Base-by-base conservation (phyloP, 2,888 invertebrate genomes). In the Myathropa florea region DNA sequence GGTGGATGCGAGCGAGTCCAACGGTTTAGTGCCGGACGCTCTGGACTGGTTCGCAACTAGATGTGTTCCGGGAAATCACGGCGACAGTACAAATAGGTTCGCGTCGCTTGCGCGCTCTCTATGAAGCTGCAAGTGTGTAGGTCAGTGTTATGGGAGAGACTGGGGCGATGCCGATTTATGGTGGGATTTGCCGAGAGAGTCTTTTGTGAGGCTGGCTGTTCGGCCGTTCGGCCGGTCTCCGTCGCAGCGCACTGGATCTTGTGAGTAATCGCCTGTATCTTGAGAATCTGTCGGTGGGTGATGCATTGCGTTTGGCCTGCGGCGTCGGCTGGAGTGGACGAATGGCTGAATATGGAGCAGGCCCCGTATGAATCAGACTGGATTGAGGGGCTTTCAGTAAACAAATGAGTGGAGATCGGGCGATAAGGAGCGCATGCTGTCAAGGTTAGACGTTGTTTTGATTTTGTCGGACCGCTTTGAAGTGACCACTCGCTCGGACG, bases 51-150 rank as follows among this genome's bases (percentile, higher is more conserved):
- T 73, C 18, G 23, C 64, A 14, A 64, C 67, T 72, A 72, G 18
- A 82, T 77, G 73, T 81, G 82, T 77, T 82, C 82, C 82, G 73
- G 78, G 72, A 78, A 85, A 82, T 80, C 75, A 61, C 70, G 61
- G 80, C 60, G 75, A 84, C 81, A 81, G 75, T 71, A 81, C 84
- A 71, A 79, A 81, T 84, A 61, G 75, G 65, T 84, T 67, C 70
- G 76, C 76, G 80, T 81, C 24, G 70, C 60, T 39, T 57, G 53
- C 72, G 33, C 53, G 65, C 33, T 33, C 30, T 14, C 23, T 46
- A 24, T 60, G 21, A 10, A 39, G 55, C 28, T 53, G 30, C 61
- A 39, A 63, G 53, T 71, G 85, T 85, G 81, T 85, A 86, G 85
- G 85, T 86, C 85, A 85, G 85, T 85, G 77, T 77, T 85, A 82